Evolutionary conservation across 2,797 vertebrate species (phyloP).

Genomic region (Oreortyx pictus): DNA sequence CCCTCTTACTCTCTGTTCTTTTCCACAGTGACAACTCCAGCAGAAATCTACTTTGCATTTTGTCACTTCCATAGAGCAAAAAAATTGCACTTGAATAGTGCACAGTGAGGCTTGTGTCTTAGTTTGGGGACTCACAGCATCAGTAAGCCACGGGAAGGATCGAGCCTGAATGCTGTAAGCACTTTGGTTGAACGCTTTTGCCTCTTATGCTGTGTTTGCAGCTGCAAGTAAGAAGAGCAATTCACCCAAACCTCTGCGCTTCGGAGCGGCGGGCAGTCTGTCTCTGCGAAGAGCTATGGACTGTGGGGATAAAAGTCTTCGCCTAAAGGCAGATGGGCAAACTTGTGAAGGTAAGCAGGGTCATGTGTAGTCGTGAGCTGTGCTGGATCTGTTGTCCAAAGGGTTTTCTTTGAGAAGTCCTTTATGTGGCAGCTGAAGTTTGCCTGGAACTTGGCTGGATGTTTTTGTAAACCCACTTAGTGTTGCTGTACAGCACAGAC

Average conservation of each 20-base stretch:
- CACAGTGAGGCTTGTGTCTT: neutral
- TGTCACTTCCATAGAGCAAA: neutral
- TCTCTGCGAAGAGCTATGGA: conserved; percentile 86
- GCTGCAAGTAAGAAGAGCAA: conserved; percentile 86
- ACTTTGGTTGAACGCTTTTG: neutral
- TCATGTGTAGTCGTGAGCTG: neutral
- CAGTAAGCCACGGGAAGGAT: neutral
- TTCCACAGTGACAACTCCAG: neutral
- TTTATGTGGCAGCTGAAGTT: neutral
- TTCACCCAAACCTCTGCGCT: conserved; percentile 84
- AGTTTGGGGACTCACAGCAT: neutral
- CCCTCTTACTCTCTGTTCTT: neutral
- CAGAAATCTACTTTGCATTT: neutral
- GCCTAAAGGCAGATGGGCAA: conserved; percentile 83
- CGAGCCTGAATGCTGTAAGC: neutral
- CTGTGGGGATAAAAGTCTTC: conserved; percentile 81
- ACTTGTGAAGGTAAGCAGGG: conserved; percentile 78
- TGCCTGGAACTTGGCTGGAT: neutral
- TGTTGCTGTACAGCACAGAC: accelerated
- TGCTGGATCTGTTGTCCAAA: accelerated
- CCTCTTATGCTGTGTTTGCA: conserved; percentile 39
- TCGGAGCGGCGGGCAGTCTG: conserved; percentile 79
- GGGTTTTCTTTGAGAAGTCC: neutral
- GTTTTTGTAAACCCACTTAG: neutral
- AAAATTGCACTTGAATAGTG: neutral